Percentiles rank a stretch among this genome's conserved stretches.
Evolutionary conservation across 2,888 invertebrate genomes (phyloP).

Genomic region (Hypena proboscidalis): DNA sequence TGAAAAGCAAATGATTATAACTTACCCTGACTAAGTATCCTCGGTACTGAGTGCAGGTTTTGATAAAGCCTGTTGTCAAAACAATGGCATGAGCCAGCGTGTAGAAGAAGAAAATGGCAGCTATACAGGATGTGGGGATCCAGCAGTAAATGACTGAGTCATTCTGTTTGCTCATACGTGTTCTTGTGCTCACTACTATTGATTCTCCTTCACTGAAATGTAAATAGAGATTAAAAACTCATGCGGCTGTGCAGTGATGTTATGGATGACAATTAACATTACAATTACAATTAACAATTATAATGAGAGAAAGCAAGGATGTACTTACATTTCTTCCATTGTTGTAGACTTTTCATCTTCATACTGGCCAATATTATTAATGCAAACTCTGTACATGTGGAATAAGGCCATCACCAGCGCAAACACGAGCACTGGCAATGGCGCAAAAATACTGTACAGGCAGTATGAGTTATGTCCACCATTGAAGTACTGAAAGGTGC

Average conservation of each 20-base stretch:
- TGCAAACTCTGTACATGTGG: slow-evolving; percentile 89
- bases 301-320: neutral
- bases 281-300: too few relatives aligned
- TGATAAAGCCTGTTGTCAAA: slow-evolving; percentile 89
- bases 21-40: slow-evolving; percentile 86
- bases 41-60: slow-evolving; percentile 91
- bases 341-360: slow-evolving; percentile 75
- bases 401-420: slow-evolving; percentile 87
- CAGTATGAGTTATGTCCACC: slow-evolving; percentile 88
- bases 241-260: too few relatives aligned
- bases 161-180: slow-evolving; percentile 84
- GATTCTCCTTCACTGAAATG: slow-evolving; percentile 88
- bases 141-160: slow-evolving; percentile 88
- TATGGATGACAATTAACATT: too few relatives aligned
- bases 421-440: slow-evolving; percentile 87
- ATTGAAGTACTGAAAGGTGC: slow-evolving; percentile 86
- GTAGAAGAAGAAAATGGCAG: slow-evolving; percentile 87
- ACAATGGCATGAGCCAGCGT: slow-evolving; percentile 89
- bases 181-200: slow-evolving; percentile 86
- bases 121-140: slow-evolving; percentile 87
- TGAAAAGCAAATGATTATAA: neutral
- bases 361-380: slow-evolving; percentile 83
- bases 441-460: slow-evolving; percentile 88
- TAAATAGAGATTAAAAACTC: neutral
- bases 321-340: slow-evolving; percentile 80